phyloP scores from a whole-genome alignment of 2,888 invertebrate species.

The Syrphus vitripennis region DNA sequence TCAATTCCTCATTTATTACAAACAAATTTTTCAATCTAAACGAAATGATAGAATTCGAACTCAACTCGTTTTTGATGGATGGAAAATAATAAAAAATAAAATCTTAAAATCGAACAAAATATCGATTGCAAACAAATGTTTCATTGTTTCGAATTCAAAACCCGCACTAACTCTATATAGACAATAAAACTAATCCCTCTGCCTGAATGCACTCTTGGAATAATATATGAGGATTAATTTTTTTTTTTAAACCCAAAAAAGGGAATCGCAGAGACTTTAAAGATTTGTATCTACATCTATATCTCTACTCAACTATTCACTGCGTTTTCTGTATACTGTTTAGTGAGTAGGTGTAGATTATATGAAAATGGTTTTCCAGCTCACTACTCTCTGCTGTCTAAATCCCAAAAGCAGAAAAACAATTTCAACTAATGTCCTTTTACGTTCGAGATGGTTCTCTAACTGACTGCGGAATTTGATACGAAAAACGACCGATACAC shows the following conservation, averaged over 20 bases:
- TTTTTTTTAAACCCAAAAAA: conserved; percentile 15
- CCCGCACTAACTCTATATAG: no score
- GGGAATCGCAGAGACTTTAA: neutral
- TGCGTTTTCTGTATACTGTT: neutral
- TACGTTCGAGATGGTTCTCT: conserved; percentile 34
- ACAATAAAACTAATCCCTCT: neutral
- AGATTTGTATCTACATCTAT: neutral
- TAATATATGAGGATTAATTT: conserved; percentile 10
- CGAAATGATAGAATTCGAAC: neutral
- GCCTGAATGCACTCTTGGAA: conserved; percentile 22
- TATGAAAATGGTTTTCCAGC: conserved; percentile 28
- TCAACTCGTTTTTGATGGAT: neutral
- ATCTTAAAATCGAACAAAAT: neutral
- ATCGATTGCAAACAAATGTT: conserved; percentile 39
- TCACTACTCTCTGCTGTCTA: neutral
- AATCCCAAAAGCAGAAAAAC: conserved; percentile 1
- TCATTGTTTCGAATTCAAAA: conserved; percentile 35
- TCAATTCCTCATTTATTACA: conserved; percentile 39
- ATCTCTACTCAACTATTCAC: neutral
- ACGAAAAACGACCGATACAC: neutral
- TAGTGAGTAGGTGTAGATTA: conserved; percentile 47
- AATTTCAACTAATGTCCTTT: conserved; percentile 61
- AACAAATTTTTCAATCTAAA: conserved; percentile 23
- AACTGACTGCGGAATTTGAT: conserved; percentile 51
- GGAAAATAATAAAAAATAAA: neutral